Evolutionary conservation across 2,113 vertebrate species (phyloP), one percentile per base, ranked within the genome.

Genomic region (Chamaetylas fuelleborni): DNA sequence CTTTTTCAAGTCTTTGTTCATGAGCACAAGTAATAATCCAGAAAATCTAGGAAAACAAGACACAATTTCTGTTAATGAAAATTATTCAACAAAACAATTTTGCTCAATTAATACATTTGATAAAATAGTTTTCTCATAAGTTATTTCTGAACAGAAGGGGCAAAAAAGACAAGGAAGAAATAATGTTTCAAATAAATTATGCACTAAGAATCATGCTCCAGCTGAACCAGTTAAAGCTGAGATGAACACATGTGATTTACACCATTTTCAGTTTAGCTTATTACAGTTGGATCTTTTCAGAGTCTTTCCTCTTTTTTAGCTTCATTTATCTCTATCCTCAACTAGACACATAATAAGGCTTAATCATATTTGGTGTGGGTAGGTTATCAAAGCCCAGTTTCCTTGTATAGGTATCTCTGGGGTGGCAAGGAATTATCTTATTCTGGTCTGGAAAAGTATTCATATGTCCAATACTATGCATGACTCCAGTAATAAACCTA

Each of bases 291-390:
- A 71, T 84, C 23, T 83, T 77, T 78, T 38, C 24, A 51, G 60
- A 33, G 11, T 83, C 8, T 77, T 82, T 83, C 56, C 5, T 71
- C 19, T 79, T 74, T 89, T 78, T 74, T 67, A 87, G 14, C 23
- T 81, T 77, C 9, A 45, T 86, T 78, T 92, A 34, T 78, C 62
- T 64, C 34, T 73, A 72, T 69, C 29, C 34, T 90, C 50, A 90
- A 43, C n/a, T 72, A 91, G 34, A 11, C 43, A 57, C 17, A 67
- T n/a, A 58, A n/a, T 25, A 90, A 66, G 43, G 11, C 18, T 33
- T 60, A 62, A 77, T 43, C 42, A 43, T 61, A 47, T 43, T 74
- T 83, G 31, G 24, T n/a, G 15, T 25, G 7, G 9, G 14, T 6
- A 86, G 19, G 15, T 78, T 78, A 54, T 70, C 38, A 90, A 92